Percentiles rank a stretch among this genome's conserved stretches.
Conservation (phyloP, 2,797 vertebrate genomes). For the Lates japonicus region DNA sequence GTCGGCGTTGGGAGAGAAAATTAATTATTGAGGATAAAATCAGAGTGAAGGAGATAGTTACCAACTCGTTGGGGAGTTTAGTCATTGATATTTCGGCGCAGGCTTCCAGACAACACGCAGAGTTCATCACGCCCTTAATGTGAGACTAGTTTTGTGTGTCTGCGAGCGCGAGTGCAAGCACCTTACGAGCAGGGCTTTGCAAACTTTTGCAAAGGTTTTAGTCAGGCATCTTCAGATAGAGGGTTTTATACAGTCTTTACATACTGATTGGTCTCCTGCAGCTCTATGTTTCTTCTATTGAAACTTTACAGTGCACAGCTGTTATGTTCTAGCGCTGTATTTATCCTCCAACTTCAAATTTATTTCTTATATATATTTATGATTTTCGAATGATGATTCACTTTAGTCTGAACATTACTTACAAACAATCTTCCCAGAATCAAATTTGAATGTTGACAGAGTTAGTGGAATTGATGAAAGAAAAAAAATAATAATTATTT, state of each 20-base stretch:
- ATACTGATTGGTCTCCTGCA: conserved; percentile 5
- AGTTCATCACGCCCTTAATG: conserved; percentile 72
- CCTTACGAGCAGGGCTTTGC: conserved; percentile 24
- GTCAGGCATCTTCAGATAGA: conserved; percentile 23
- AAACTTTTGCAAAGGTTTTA: conserved; percentile 53
- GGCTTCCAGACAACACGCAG: conserved; percentile 70
- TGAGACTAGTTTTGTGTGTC: conserved; percentile 49
- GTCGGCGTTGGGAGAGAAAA: conserved; percentile 76
- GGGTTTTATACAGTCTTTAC: conserved; percentile 10
- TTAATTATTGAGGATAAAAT: conserved; percentile 87
- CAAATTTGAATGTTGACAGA: not conserved
- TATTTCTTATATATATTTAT: not conserved
- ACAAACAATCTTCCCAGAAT: not conserved
- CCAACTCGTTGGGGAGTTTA: conserved; percentile 77
- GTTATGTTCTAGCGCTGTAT: not conserved
- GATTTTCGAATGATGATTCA: not conserved
- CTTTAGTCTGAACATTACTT: not conserved
- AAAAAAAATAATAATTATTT: not conserved
- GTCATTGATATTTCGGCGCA: conserved; percentile 82
- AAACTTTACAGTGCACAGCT: not conserved
- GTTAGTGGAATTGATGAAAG: not conserved
- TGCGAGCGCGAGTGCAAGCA: conserved; percentile 1
- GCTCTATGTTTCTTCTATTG: not conserved
- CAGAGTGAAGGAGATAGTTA: conserved; percentile 78
- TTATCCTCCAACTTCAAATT: not conserved